Conservation (phyloP, 2,888 invertebrate species). For the Nymphalis polychloros region DNA sequence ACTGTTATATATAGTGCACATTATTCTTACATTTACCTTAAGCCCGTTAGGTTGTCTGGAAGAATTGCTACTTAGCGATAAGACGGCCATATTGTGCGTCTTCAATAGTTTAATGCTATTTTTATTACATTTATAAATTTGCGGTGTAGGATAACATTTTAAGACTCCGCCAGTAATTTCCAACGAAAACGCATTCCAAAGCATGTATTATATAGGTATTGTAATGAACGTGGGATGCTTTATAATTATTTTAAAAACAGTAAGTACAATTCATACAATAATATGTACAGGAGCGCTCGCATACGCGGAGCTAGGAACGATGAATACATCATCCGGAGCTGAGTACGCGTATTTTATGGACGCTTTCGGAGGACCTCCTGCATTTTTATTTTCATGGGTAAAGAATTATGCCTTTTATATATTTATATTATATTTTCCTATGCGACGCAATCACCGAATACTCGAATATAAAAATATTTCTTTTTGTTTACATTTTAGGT, state of each 20-base stretch:
- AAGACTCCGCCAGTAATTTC: background rate
- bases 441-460: background rate
- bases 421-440: background rate
- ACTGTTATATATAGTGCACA: too few relatives aligned
- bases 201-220: too few relatives aligned
- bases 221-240: too few relatives aligned
- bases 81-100: too few relatives aligned
- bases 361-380: constrained; percentile 95
- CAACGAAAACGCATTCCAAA: background rate
- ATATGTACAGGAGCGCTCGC: constrained; percentile 89
- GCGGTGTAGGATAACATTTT: background rate
- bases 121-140: background rate
- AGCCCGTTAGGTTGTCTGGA: too few relatives aligned
- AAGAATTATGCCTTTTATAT: constrained; percentile 18
- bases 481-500: constrained; percentile 85
- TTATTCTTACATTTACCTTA: too few relatives aligned
- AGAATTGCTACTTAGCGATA: too few relatives aligned
- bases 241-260: background rate
- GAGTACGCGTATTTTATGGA: constrained; percentile 98
- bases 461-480: background rate
- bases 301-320: constrained; percentile 96
- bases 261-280: background rate
- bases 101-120: too few relatives aligned
- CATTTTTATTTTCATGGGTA: constrained; percentile 96
- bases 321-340: constrained; percentile 97